Evolutionary conservation across 2,113 vertebrate species (phyloP).

Genomic region (Chitala chitala): DNA sequence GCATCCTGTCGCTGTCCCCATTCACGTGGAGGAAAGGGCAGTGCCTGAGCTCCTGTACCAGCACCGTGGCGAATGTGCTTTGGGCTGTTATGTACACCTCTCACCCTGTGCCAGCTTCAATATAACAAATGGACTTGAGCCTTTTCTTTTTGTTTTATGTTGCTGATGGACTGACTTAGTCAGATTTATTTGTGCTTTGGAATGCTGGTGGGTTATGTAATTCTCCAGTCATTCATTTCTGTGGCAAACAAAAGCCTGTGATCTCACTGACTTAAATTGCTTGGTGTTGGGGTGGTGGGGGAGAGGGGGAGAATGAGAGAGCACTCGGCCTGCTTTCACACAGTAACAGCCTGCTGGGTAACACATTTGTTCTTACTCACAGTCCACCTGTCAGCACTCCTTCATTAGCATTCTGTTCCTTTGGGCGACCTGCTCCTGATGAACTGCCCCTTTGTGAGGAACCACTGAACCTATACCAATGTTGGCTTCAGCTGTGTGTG

Average conservation of each 20-base stretch:
- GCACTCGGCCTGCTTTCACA: background rate
- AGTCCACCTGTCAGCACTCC: constrained; percentile 14
- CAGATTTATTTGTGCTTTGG: constrained; percentile 19
- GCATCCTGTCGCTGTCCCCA: background rate
- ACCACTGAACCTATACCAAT: background rate
- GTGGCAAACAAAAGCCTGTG: background rate
- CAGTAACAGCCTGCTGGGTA: constrained; percentile 11
- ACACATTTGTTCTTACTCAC: constrained; percentile 13
- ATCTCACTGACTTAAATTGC: background rate
- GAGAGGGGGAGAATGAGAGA: background rate
- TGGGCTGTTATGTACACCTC: background rate
- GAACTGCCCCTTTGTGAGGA: background rate
- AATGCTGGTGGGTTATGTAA: constrained; percentile 38
- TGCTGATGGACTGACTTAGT: background rate
- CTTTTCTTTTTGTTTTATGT: background rate
- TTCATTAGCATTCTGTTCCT: constrained; percentile 24
- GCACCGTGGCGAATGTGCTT: background rate
- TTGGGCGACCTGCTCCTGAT: background rate
- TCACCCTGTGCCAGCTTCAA: background rate
- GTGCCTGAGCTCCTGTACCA: too few relatives aligned
- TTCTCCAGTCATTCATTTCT: too few relatives aligned
- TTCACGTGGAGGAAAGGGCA: constrained; percentile 22
- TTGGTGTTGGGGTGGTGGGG: background rate
- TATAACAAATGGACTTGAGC: background rate
- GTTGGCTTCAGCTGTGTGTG: background rate